Evolutionary conservation across 2,888 invertebrate species (phyloP).

Genomic region (Napeogenes sylphis): DNA sequence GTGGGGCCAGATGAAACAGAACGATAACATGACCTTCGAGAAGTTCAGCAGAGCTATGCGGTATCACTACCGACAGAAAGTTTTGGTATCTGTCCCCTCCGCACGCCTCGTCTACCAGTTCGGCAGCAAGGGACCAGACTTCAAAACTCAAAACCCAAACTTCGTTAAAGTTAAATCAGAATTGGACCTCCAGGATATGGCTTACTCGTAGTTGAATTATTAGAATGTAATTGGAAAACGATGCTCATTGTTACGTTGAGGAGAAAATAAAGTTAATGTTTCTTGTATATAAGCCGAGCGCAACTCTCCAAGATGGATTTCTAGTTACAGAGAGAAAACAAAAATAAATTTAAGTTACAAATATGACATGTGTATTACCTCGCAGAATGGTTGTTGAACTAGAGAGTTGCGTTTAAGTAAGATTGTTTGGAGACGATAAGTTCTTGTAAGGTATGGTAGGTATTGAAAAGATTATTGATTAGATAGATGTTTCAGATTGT

Average conservation of each 20-base stretch:
- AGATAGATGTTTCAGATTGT: conserved; percentile 51
- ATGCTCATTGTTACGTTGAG: conserved; percentile 37
- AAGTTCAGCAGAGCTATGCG: conserved; percentile 94
- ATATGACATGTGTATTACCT: not conserved
- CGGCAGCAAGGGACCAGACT: conserved; percentile 87
- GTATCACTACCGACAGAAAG: conserved; percentile 88
- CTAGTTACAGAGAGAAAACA: conserved; percentile 8
- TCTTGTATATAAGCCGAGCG: conserved; percentile 29
- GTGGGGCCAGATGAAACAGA: conserved; percentile 92
- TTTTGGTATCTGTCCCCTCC: conserved; percentile 85
- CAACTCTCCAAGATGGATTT: conserved; percentile 29
- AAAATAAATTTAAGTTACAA: not conserved
- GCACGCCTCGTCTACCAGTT: conserved; percentile 89
- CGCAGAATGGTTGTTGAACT: conserved; percentile 9
- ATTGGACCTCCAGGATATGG: conserved; percentile 47
- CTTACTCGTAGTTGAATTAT: conserved; percentile 51
- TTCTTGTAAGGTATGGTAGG: conserved; percentile 27
- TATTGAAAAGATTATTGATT: conserved; percentile 33
- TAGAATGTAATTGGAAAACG: conserved; percentile 28
- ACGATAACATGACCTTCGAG: conserved; percentile 94
- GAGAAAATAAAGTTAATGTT: conserved; percentile 31
- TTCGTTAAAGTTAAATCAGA: conserved; percentile 66
- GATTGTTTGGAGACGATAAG: conserved; percentile 29
- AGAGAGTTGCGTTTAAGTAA: conserved; percentile 28
- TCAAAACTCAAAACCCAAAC: conserved; percentile 82